Conservation (phyloP, 2,797 vertebrate species). For the Holocentrus rufus region DNA sequence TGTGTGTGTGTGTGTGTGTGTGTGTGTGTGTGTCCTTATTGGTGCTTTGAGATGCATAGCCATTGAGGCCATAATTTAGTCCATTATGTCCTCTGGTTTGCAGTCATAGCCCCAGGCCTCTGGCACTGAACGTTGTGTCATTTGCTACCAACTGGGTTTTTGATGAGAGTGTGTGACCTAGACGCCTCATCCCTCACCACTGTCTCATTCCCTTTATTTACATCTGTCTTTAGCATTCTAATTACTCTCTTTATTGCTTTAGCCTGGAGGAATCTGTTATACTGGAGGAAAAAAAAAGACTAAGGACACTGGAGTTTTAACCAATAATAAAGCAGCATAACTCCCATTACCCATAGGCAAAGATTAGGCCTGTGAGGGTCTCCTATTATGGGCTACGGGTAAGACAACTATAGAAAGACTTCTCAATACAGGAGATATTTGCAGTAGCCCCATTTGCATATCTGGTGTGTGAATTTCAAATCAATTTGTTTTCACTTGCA, state of each 20-base stretch:
- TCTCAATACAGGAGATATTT: constrained; percentile 43
- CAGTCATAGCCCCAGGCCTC: constrained; percentile 85
- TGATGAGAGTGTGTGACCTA: constrained; percentile 93
- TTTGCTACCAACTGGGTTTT: constrained; percentile 93
- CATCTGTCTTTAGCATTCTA: constrained; percentile 99
- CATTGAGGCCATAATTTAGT: constrained; percentile 85
- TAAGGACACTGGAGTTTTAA: constrained; percentile 88
- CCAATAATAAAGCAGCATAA: constrained; percentile 88
- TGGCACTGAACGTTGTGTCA: constrained; percentile 86
- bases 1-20: constrained; percentile 28
- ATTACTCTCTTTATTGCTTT: constrained; percentile 99
- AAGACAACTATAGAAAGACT: constrained; percentile 52
- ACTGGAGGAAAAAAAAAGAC: constrained; percentile 69
- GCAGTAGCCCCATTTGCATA: constrained; percentile 43
- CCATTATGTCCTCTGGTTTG: constrained; percentile 84
- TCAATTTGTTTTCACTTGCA: constrained; percentile 43
- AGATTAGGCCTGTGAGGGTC: constrained; percentile 70
- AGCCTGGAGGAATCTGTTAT: constrained; percentile 92
- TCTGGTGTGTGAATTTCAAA: constrained; percentile 47
- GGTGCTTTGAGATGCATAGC: constrained; percentile 78
- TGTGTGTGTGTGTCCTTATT: constrained; percentile 71
- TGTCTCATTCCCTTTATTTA: constrained; percentile 99
- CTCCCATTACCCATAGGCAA: constrained; percentile 79
- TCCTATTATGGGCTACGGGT: constrained; percentile 74
- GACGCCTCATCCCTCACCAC: constrained; percentile 93